These are phyloP conservation scores for Centropus bengalensis DNA, from an alignment of 2,113 vertebrate species.

Conservation along the genomic window DNA sequence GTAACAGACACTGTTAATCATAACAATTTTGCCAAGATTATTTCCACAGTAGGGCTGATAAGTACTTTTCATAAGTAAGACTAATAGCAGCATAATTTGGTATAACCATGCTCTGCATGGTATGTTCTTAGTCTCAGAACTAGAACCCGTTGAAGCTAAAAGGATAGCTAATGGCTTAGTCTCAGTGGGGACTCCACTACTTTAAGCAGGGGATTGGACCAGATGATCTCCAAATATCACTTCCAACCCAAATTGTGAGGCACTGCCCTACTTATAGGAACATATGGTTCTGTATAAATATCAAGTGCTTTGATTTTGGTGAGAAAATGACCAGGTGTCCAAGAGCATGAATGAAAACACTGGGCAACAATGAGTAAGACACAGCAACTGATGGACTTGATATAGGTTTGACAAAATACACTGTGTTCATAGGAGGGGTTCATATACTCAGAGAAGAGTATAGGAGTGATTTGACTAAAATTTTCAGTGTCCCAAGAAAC, in stretches of 20 bases:
- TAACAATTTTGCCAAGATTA: background rate
- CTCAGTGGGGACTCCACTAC: fast-evolving
- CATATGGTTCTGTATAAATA: background rate
- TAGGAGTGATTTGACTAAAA: background rate
- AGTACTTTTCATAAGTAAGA: too few species aligned
- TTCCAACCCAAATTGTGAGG: background rate
- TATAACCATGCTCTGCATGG: background rate
- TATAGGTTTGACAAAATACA: background rate
- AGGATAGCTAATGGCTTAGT: background rate
- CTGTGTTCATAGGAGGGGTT: background rate
- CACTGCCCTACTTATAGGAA: background rate
- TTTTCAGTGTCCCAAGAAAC: background rate
- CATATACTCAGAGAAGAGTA: background rate
- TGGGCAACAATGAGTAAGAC: background rate
- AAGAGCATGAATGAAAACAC: background rate
- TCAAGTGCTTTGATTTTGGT: background rate
- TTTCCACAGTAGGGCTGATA: background rate
- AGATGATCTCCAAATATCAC: background rate
- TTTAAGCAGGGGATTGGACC: background rate
- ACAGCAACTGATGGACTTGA: background rate
- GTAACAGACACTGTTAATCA: background rate
- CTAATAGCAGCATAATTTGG: background rate
- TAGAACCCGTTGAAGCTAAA: background rate
- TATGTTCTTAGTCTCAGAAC: background rate
- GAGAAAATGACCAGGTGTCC: background rate